A percentile compares a stretch with the other conserved stretches of the same genome.
phyloP scores from a whole-genome alignment of 2,113 vertebrate species.

The Aldabrachelys gigantea region DNA sequence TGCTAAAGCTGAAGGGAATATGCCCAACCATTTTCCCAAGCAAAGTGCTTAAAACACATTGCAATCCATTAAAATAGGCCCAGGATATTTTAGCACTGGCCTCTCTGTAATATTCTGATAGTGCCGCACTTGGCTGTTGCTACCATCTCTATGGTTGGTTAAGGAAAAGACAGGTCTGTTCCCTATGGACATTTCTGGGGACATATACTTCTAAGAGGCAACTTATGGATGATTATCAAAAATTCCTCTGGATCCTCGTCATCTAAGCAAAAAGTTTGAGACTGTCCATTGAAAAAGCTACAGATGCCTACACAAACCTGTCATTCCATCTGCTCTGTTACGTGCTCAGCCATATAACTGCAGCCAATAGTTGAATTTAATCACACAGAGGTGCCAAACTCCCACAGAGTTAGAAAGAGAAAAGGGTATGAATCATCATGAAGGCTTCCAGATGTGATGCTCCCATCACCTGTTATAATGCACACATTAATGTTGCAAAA shows the following conservation, averaged over 20 bases:
- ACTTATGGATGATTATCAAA: slow-evolving; percentile 61
- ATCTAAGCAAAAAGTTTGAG: slow-evolving; percentile 61
- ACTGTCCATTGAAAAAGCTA: slow-evolving; percentile 19
- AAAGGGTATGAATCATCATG: slow-evolving; percentile 57
- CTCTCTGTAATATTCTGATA: not conserved
- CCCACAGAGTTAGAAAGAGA: slow-evolving; percentile 51
- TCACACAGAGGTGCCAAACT: slow-evolving; percentile 68
- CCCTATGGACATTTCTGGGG: slow-evolving; percentile 38
- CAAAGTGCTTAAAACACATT: not conserved
- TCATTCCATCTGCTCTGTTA: slow-evolving; percentile 68
- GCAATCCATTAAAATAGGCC: not conserved
- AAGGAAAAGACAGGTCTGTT: slow-evolving; percentile 58
- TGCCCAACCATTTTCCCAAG: not conserved
- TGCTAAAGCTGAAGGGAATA: not conserved
- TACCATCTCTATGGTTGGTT: slow-evolving; percentile 19
- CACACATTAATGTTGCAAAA: slow-evolving; percentile 29
- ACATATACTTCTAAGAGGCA: slow-evolving; percentile 47
- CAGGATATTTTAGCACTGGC: not conserved
- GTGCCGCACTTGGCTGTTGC: not conserved
- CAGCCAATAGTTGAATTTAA: slow-evolving; percentile 69
- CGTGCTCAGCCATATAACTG: slow-evolving; percentile 49
- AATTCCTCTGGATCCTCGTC: slow-evolving; percentile 62
- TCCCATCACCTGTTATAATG: slow-evolving; percentile 63
- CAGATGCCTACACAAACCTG: slow-evolving; percentile 53
- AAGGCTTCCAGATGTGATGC: slow-evolving; percentile 68